Conservation (phyloP, 2,888 invertebrate genomes). For the Rosalia funebris region DNA sequence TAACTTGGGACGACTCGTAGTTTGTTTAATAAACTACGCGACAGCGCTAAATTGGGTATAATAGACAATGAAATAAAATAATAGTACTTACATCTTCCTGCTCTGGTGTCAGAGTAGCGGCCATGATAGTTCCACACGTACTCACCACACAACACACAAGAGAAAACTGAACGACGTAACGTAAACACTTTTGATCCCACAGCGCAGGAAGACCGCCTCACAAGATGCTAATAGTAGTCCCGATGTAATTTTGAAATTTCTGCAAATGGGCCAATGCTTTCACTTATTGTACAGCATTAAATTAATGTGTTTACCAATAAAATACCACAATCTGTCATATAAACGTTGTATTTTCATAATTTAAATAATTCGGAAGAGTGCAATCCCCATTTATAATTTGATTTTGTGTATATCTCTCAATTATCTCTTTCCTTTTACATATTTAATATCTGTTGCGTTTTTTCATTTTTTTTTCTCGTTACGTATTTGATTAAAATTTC, state of each 20-base stretch:
- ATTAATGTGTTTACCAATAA: too few species aligned
- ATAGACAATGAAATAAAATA: conserved; percentile 1
- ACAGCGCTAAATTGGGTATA: not conserved
- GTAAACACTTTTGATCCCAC: conserved; percentile 18
- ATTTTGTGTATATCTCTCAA: too few species aligned
- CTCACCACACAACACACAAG: conserved; percentile 34
- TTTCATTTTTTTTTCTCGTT: too few species aligned
- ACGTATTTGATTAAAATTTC: too few species aligned
- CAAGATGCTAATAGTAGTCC: conserved; percentile 15
- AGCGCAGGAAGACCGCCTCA: conserved; percentile 23
- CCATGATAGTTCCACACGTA: conserved; percentile 63
- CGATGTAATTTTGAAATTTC: not conserved
- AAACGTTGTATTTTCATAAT: too few species aligned
- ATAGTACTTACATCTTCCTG: conserved; percentile 77
- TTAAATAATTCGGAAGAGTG: too few species aligned
- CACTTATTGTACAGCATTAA: too few species aligned
- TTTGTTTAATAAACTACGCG: conserved; percentile 5
- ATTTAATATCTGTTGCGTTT: too few species aligned
- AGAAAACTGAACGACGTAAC: conserved; percentile 24
- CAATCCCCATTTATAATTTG: too few species aligned
- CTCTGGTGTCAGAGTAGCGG: conserved; percentile 80
- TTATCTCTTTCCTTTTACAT: too few species aligned
- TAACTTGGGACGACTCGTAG: not conserved
- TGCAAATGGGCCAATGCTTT: not conserved
- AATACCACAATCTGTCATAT: too few species aligned